Percentiles rank a stretch among this genome's conserved stretches.
Evolutionary conservation across 2,797 vertebrate genomes (phyloP).

Genomic region (Molothrus ater): DNA sequence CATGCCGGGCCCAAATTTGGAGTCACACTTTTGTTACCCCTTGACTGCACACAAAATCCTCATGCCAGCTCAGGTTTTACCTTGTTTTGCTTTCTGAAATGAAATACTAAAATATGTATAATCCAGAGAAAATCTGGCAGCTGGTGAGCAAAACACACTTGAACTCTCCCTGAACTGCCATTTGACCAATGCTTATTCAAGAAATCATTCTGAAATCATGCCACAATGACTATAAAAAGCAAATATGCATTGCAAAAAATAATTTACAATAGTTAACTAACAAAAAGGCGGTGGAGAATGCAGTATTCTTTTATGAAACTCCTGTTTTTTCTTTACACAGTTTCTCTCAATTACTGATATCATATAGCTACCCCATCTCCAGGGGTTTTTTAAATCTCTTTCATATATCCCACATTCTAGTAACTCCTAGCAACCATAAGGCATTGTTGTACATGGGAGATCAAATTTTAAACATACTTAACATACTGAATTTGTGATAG

Average conservation of each 20-base stretch:
- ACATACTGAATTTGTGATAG: neutral
- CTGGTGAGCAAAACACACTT: constrained; percentile 27
- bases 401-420: neutral
- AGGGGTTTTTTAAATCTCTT: neutral
- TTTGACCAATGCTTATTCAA: constrained; percentile 12
- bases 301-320: neutral
- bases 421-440: neutral
- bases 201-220: neutral
- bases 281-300: neutral
- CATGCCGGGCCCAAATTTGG: neutral
- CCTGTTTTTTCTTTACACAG: neutral
- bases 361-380: neutral
- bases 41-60: neutral
- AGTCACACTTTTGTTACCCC: neutral
- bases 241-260: constrained; percentile 1
- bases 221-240: neutral
- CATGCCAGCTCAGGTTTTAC: neutral
- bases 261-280: neutral
- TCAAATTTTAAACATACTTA: neutral
- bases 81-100: constrained; percentile 4
- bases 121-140: constrained; percentile 14
- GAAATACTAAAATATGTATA: constrained; percentile 9
- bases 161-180: constrained; percentile 45
- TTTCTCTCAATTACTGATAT: neutral
- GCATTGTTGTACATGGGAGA: neutral